Conservation (phyloP, 2,113 vertebrate genomes). For the Lethenteron camtschaticum region DNA sequence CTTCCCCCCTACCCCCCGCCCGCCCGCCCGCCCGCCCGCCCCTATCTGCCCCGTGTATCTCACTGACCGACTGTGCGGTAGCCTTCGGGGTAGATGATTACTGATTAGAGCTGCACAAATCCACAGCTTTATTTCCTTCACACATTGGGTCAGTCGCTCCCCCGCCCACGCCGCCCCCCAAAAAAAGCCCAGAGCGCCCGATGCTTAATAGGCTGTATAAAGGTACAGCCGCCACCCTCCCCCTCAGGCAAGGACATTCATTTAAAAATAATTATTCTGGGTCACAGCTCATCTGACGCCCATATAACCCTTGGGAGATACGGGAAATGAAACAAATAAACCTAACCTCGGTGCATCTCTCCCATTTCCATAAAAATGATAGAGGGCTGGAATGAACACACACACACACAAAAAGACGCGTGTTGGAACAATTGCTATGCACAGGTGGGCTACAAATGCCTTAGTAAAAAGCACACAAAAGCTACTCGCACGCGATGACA, state of each 20-base stretch:
- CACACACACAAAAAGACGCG: no score
- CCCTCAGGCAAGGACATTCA: constrained; percentile 3
- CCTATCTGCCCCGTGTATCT: no score
- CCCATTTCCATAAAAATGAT: no score
- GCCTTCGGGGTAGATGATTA: background rate
- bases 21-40: no score
- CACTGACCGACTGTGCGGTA: no score
- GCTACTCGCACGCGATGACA: no score
- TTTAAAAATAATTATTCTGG: constrained; percentile 6
- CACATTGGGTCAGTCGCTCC: background rate
- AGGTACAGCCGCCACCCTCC: background rate
- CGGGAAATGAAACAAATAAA: constrained; percentile 2
- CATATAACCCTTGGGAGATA: background rate
- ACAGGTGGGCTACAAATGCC: no score
- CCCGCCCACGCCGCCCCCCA: background rate
- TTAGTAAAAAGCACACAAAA: no score
- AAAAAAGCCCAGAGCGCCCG: background rate
- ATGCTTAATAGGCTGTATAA: background rate
- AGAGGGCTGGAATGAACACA: no score
- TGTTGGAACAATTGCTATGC: no score
- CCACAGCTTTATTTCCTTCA: constrained; percentile 4
- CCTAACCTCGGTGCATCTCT: background rate
- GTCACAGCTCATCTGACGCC: constrained; percentile 3
- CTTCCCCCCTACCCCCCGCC: no score
- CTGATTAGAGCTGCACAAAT: constrained; percentile 1